These are phyloP conservation scores for Lucifuga dentata DNA, from an alignment of 2,113 vertebrate genomes.

Conservation along the genomic window DNA sequence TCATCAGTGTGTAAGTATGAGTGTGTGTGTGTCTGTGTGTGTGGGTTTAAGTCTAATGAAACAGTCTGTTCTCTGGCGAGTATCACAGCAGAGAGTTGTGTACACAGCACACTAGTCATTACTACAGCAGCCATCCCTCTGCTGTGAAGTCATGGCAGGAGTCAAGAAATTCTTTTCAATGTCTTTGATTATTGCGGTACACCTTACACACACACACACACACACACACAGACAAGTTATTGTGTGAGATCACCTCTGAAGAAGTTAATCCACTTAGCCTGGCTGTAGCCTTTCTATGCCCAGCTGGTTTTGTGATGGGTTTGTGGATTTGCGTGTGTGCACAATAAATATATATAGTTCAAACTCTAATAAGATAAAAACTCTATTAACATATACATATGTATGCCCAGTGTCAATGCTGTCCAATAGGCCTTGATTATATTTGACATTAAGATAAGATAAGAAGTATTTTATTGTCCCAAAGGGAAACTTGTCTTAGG, in stretches of 20 bases:
- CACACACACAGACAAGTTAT: conserved; percentile 18
- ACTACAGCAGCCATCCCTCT: conserved; percentile 42
- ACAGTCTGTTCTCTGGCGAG: conserved; percentile 51
- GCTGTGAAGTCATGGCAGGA: conserved; percentile 55
- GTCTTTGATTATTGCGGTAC: conserved; percentile 25
- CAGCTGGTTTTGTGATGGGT: conserved; percentile 16
- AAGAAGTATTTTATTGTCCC: too few relatives aligned
- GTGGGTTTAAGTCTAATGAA: conserved; percentile 22
- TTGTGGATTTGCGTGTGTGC: conserved; percentile 3
- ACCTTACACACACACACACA: conserved; percentile 10
- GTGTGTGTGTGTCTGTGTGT: conserved; percentile 5
- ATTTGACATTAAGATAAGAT: too few relatives aligned
- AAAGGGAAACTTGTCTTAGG: too few relatives aligned
- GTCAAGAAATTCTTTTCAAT: conserved; percentile 48
- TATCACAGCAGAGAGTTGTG: conserved; percentile 46
- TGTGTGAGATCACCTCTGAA: conserved; percentile 47
- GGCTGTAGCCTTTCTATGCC: conserved; percentile 1
- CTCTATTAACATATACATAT: too few relatives aligned
- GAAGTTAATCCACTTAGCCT: conserved; percentile 57
- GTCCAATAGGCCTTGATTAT: too few relatives aligned
- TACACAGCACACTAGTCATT: conserved; percentile 42
- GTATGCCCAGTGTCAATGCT: too few relatives aligned
- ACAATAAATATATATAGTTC: conserved; percentile 27
- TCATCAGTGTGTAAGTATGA: neutral
- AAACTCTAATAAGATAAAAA: too few relatives aligned